phyloP scores from a whole-genome alignment of 2,797 vertebrate species.

The Pantherophis vulpinus region DNA sequence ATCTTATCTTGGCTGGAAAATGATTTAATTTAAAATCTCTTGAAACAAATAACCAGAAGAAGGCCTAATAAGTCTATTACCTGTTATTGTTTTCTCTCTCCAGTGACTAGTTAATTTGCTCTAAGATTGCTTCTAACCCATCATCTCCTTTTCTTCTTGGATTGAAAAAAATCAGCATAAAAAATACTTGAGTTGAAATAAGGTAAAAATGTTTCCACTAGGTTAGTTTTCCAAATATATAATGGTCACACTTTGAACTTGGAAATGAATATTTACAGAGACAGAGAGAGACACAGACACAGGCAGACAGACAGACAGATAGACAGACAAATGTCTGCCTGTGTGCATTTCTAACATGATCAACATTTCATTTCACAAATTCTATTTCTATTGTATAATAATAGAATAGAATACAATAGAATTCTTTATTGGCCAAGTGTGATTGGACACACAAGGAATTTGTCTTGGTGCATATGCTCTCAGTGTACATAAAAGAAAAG shows the following conservation, averaged over 20 bases:
- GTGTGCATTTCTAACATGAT: background rate
- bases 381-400: too few species aligned
- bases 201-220: background rate
- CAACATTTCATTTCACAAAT: background rate
- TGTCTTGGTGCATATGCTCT: too few species aligned
- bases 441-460: too few species aligned
- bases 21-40: background rate
- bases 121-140: background rate
- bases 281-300: background rate
- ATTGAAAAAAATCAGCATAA: background rate
- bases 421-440: too few species aligned
- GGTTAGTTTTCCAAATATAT: background rate
- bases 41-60: background rate
- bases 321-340: background rate
- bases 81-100: background rate
- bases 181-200: background rate
- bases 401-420: too few species aligned
- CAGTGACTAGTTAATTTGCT: background rate
- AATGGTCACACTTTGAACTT: background rate
- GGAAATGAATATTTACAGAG: background rate
- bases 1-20: background rate
- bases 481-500: too few species aligned
- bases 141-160: background rate
- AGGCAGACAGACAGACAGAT: background rate
- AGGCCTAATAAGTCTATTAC: background rate